Evolutionary conservation across 2,888 invertebrate species (phyloP), one percentile per base, ranked within the genome.

Genomic region (Diabrotica balteata): DNA sequence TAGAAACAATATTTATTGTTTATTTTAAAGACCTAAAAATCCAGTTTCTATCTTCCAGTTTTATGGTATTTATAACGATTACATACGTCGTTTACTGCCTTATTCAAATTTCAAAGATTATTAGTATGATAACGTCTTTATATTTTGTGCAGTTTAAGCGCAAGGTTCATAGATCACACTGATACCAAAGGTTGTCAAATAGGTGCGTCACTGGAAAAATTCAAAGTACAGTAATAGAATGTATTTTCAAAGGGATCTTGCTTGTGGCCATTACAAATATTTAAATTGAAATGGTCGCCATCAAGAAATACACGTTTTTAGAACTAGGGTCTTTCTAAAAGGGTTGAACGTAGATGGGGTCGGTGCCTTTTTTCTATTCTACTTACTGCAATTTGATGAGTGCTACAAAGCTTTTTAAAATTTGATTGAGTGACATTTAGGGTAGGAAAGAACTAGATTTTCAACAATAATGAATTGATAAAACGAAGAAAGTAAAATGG

Each of bases 211-310:
- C 45, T 57, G 55, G 45, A 44, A 57, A 45, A 17, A 45, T 57
- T 54, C 50, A 53, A 59, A 49, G 58, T 66, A 52, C 57, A 49
- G 2, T 32, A 32, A 32, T 32, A 32, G 1, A 32, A 32, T 32
- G 1, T 32, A 1, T 47, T 46, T 62, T 43, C 11, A 57, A 45
- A 57, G 45, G 55, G 55, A 45, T 45, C 45, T 11, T 17, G 45
- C 11, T 44, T 47, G 47, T 69, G 67, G 70, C 73, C 73, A 72
- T 73, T 73, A 73, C 69, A 69, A 64, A 71, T 67, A 69, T 69
- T 66, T 51, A 67, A 69, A 69, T 73, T 68, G 68, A 72, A 67
- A 73, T 73, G 71, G 73, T 71, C 68, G 64, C 67, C 68, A 62
- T 68, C 66, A 55, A 47, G 68, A 67, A 66, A 66, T 71, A 72